Percentiles rank a stretch among this genome's conserved stretches.
phyloP scores from a whole-genome alignment of 2,888 invertebrate genomes.

The Parthenolecanium corni region DNA sequence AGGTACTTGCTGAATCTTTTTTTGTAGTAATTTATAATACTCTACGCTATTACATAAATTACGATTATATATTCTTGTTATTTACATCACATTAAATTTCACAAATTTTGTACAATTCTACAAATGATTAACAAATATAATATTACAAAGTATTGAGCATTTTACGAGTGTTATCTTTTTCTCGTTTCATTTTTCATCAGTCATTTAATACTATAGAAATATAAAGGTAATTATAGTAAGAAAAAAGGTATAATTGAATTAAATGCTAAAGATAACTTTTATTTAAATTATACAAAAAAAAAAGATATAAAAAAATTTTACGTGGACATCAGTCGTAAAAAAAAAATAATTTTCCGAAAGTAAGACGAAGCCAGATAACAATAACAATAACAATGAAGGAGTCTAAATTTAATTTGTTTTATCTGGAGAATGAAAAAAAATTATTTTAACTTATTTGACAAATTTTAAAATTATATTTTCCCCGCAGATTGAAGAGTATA shows the following conservation, averaged over 20 bases:
- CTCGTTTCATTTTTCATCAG: not conserved
- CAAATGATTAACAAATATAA: slow-evolving; percentile 7
- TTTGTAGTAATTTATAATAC: no score
- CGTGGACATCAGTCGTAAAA: not conserved
- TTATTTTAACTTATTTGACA: no score
- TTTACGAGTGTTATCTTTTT: slow-evolving; percentile 7
- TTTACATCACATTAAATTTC: slow-evolving; percentile 17
- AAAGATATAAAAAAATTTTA: not conserved
- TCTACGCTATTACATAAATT: no score
- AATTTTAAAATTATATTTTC: no score
- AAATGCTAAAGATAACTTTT: not conserved
- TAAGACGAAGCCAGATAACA: no score
- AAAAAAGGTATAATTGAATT: not conserved
- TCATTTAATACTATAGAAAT: not conserved
- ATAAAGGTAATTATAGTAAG: not conserved
- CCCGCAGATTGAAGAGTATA: no score
- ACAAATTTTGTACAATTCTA: not conserved
- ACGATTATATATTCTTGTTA: slow-evolving; percentile 1
- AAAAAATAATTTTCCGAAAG: no score
- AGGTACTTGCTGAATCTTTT: no score
- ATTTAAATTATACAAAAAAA: not conserved
- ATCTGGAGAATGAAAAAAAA: no score
- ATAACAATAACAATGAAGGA: no score
- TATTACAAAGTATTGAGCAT: slow-evolving; percentile 26
- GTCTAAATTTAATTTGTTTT: no score